These are phyloP conservation scores for Colletes gigas DNA, from an alignment of 1,140 invertebrate genomes.

Conservation along the genomic window DNA sequence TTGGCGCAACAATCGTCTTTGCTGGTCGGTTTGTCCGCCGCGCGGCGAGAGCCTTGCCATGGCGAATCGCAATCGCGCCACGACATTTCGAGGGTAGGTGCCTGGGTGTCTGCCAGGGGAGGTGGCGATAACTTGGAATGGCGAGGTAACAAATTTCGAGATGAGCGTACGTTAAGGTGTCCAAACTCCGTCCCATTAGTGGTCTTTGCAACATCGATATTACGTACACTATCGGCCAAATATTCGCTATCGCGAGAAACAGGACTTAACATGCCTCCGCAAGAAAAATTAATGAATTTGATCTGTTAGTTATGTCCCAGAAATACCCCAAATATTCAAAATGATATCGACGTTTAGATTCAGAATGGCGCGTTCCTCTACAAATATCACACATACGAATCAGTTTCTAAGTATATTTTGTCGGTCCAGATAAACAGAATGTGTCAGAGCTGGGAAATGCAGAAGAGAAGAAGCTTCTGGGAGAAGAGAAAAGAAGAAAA, in stretches of 20 bases:
- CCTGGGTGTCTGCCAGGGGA: neutral
- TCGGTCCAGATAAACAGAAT: too few relatives aligned
- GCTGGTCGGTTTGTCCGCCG: constrained; percentile 14
- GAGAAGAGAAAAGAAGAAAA: constrained; percentile 32
- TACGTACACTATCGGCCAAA: too few relatives aligned
- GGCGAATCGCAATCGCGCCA: constrained; percentile 54
- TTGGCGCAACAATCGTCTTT: constrained; percentile 47
- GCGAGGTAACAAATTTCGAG: constrained; percentile 19
- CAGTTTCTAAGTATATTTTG: too few relatives aligned
- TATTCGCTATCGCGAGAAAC: too few relatives aligned
- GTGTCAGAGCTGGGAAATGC: neutral
- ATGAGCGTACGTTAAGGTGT: neutral
- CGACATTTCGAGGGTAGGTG: constrained; percentile 41
- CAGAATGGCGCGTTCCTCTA: too few relatives aligned
- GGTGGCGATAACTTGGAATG: constrained; percentile 19
- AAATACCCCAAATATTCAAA: too few relatives aligned
- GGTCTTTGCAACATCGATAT: neutral
- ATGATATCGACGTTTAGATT: too few relatives aligned
- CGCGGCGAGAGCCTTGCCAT: constrained; percentile 8
- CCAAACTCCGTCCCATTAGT: neutral
- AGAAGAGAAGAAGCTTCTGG: too few relatives aligned
- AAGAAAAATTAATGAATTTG: too few relatives aligned
- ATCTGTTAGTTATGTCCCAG: too few relatives aligned
- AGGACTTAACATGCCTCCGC: too few relatives aligned
- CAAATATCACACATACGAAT: too few relatives aligned